phyloP scores from a whole-genome alignment of 2,113 vertebrate species.

The Dendropsophus ebraccatus region DNA sequence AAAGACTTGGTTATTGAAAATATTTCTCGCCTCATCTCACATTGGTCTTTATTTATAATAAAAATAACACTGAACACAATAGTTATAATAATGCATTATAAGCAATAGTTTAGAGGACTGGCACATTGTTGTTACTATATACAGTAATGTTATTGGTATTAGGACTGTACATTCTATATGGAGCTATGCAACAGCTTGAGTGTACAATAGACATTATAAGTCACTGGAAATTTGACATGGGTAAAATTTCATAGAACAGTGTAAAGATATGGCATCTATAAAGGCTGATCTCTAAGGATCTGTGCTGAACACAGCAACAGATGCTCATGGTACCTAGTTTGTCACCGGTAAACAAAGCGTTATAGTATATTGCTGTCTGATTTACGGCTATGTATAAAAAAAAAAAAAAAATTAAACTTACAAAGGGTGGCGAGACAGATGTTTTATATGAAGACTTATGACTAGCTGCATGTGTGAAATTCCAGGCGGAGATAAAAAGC shows the following conservation, averaged over 20 bases:
- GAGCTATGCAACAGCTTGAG: neutral
- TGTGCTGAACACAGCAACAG: neutral
- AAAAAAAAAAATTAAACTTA: slow-evolving; percentile 38
- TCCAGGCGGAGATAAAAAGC: too few relatives aligned
- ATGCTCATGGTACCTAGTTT: slow-evolving; percentile 16
- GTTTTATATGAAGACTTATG: slow-evolving; percentile 22
- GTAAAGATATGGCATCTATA: neutral
- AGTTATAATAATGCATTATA: neutral
- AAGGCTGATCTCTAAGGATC: slow-evolving; percentile 21
- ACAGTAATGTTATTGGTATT: too few relatives aligned
- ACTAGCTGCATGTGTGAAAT: neutral
- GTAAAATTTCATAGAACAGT: accelerated
- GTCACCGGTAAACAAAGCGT: neutral
- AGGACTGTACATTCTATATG: neutral
- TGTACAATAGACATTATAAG: neutral
- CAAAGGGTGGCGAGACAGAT: slow-evolving; percentile 17
- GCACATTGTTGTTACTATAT: neutral
- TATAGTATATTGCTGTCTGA: slow-evolving; percentile 38
- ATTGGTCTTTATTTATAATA: neutral
- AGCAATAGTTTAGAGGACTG: neutral
- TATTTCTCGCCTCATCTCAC: neutral
- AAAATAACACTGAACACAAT: neutral
- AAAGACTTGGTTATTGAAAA: neutral
- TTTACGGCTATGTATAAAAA: slow-evolving; percentile 36
- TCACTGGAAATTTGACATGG: neutral